These are phyloP conservation scores for Limnothrissa miodon DNA, from an alignment of 2,113 vertebrate species.

Conservation along the genomic window DNA sequence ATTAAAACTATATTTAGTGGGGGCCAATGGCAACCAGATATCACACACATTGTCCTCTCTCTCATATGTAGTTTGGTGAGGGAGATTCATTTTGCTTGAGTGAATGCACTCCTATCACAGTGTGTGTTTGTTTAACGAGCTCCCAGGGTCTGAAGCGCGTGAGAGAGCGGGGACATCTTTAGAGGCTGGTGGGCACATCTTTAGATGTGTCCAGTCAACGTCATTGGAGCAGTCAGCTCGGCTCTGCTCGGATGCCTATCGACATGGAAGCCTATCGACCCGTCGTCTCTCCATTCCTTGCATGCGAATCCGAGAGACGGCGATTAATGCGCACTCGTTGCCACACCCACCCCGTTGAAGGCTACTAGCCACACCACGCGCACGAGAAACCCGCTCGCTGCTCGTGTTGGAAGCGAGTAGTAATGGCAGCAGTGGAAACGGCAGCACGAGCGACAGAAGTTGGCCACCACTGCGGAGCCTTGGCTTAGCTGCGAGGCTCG, in stretches of 20 bases:
- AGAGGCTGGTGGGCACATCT: background rate
- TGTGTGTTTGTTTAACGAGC: background rate
- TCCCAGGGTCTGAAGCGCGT: background rate
- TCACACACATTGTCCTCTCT: background rate
- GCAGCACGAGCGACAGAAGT: conserved; percentile 17
- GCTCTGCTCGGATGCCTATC: background rate
- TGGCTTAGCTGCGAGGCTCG: background rate
- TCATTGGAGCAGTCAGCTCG: background rate
- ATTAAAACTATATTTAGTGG: background rate
- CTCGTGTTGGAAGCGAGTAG: conserved; percentile 1
- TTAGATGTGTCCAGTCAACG: background rate
- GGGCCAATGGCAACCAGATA: background rate
- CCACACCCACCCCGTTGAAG: conserved; percentile 7
- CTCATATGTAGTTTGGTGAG: background rate
- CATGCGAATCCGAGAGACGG: conserved; percentile 15
- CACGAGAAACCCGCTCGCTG: background rate
- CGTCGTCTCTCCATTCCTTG: background rate
- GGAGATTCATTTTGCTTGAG: background rate
- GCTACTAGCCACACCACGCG: conserved; percentile 5
- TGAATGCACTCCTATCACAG: background rate
- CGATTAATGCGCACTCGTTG: background rate
- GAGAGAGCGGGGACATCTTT: background rate
- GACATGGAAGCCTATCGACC: conserved; percentile 7
- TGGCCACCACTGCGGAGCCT: conserved; percentile 16
- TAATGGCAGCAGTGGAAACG: conserved; percentile 17